A percentile compares a stretch with the other conserved stretches of the same genome.
phyloP scores from a whole-genome alignment of 2,888 invertebrate genomes.

The Cephus rjabovi region DNA sequence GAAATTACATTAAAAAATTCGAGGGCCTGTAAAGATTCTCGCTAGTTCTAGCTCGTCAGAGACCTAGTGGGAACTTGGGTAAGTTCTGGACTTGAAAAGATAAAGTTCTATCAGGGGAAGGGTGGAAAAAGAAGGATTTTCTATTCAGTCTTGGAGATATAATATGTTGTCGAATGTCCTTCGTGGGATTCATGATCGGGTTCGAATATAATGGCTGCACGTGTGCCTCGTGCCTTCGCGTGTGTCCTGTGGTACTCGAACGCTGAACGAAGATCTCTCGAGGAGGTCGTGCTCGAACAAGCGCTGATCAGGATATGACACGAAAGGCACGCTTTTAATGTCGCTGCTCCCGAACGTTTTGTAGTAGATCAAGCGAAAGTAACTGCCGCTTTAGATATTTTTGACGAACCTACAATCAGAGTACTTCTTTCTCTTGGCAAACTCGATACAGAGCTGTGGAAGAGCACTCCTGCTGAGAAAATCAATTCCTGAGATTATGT shows the following conservation, averaged over 20 bases:
- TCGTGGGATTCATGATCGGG: too few relatives aligned
- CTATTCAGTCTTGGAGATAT: too few relatives aligned
- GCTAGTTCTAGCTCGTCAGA: too few relatives aligned
- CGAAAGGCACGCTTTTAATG: constrained; percentile 1
- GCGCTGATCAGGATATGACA: constrained; percentile 8
- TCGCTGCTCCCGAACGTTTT: constrained; percentile 7
- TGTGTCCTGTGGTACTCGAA: constrained; percentile 11
- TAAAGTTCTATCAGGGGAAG: too few relatives aligned
- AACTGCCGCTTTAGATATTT: neutral
- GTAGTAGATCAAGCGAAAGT: constrained; percentile 1
- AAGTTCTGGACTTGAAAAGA: too few relatives aligned
- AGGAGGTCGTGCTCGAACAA: constrained; percentile 11
- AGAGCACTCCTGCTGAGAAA: neutral
- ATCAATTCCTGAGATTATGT: neutral
- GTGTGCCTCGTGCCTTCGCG: neutral
- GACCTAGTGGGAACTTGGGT: too few relatives aligned
- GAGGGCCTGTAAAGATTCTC: too few relatives aligned
- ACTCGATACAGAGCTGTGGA: constrained; percentile 35
- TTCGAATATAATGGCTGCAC: too few relatives aligned
- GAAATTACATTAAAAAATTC: too few relatives aligned
- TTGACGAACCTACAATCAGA: constrained; percentile 28
- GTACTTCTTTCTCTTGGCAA: constrained; percentile 63
- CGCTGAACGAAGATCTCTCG: constrained; percentile 11
- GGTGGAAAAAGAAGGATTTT: too few relatives aligned
- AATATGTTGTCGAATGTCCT: too few relatives aligned